Base-by-base conservation (phyloP, 2,797 vertebrate genomes). In the Dermochelys coriacea region DNA sequence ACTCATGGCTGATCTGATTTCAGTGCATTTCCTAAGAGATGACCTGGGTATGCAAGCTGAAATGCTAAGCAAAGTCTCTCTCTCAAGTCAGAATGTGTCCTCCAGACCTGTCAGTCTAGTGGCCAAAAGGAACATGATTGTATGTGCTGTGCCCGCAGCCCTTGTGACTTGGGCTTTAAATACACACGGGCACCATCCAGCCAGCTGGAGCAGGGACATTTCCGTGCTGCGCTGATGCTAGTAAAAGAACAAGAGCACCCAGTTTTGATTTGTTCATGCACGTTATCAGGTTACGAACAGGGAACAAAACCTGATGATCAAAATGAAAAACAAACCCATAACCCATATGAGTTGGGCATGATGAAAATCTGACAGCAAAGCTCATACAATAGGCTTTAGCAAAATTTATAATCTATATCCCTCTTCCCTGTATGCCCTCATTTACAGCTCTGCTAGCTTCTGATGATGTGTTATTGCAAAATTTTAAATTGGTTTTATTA, bases 381-480 rank as follows among this genome's bases (percentile, higher is more conserved):
- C 47, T 85, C 59, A 25, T 0, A 1, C 0, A 3, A 12, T 29
- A 47, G 87, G 18, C 8, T 68, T 68, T 19, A 21, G 34, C 8
- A 68, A 14, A 21, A 68, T 2, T 21, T 68, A 64, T n/a, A 93
- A 55, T 41, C 12, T 71, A 55, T 81, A 14, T 82, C 80, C 86
- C 55, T 71, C 59, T 3, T 93, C 91, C 94, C 34, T 77, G 94
- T 83, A 45, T 50, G 87, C 84, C 96, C 94, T 91, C 93, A 92
- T 91, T 91, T 93, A 93, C 79, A 84, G 93, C 85, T 95, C 21
- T 85, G 2, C 0, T 87, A 82, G 91, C 86, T 94, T 90, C 88
- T 88, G 95, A 87, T 95, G 95, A 95, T 88, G 88, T 82, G 96
- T 80, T 95, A 82, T 89, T 51, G 64, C 95, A 95, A 93, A 90